phyloP scores from a whole-genome alignment of 2,888 invertebrate genomes.

The Drosophila cyrtoloma region DNA sequence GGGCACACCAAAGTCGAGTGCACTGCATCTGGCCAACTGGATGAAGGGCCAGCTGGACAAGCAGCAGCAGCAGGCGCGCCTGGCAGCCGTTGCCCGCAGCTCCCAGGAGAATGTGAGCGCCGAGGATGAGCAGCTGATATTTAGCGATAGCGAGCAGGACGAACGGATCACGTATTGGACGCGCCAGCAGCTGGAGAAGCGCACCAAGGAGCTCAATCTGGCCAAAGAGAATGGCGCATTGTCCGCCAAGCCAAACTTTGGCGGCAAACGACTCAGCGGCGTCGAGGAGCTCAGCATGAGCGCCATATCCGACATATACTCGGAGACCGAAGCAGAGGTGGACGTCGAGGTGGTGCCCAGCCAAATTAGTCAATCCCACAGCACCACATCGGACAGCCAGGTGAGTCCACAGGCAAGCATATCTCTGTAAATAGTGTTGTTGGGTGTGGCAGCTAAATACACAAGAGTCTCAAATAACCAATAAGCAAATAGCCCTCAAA shows the following conservation, averaged over 20 bases:
- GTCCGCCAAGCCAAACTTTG: slow-evolving; percentile 75
- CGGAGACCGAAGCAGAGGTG: slow-evolving; percentile 68
- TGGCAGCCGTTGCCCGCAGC: slow-evolving; percentile 79
- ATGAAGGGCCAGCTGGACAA: slow-evolving; percentile 91
- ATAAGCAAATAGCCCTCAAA: background rate
- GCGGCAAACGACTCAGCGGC: slow-evolving; percentile 83
- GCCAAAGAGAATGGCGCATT: slow-evolving; percentile 85
- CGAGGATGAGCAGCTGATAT: slow-evolving; percentile 80
- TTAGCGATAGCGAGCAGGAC: slow-evolving; percentile 82
- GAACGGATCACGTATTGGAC: slow-evolving; percentile 88
- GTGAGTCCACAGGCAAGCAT: slow-evolving; percentile 84
- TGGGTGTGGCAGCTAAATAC: slow-evolving; percentile 1
- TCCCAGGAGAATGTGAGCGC: slow-evolving; percentile 83
- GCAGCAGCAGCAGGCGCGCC: slow-evolving; percentile 86
- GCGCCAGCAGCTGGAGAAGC: slow-evolving; percentile 89
- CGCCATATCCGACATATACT: slow-evolving; percentile 79
- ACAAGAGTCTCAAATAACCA: background rate
- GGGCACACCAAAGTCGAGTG: slow-evolving; percentile 89
- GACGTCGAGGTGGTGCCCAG: slow-evolving; percentile 75
- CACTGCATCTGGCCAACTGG: slow-evolving; percentile 92
- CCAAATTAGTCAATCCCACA: slow-evolving; percentile 89
- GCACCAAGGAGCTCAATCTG: slow-evolving; percentile 89
- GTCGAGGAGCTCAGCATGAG: slow-evolving; percentile 86
- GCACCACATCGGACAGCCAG: slow-evolving; percentile 92
- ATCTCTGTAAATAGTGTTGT: slow-evolving; percentile 1